phyloP scores from a whole-genome alignment of 2,113 vertebrate species.

The Puma concolor region DNA sequence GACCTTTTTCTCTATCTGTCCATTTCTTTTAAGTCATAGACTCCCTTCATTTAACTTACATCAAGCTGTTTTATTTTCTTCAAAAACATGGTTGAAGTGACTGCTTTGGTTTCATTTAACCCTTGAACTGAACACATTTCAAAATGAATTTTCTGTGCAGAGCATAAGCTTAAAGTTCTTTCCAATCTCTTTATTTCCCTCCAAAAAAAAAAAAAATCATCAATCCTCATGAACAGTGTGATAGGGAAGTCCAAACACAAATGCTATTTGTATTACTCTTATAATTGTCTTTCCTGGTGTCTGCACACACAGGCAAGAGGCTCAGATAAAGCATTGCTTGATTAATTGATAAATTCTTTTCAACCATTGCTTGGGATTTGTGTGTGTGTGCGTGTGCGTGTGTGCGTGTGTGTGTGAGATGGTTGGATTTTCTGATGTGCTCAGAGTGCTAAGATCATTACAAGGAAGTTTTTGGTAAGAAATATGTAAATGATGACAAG shows the following conservation, averaged over 20 bases:
- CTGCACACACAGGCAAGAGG: conserved; percentile 65
- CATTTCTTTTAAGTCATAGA: conserved; percentile 88
- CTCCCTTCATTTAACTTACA: conserved; percentile 87
- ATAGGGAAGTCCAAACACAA: conserved; percentile 77
- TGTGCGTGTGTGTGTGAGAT: not conserved
- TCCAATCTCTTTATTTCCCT: conserved; percentile 77
- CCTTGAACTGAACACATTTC: conserved; percentile 83
- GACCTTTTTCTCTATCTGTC: conserved; percentile 89
- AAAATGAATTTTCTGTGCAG: conserved; percentile 68
- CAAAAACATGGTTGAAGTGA: conserved; percentile 86
- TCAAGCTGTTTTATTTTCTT: conserved; percentile 88
- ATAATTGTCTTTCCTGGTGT: conserved; percentile 68
- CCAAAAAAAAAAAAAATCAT: conserved; percentile 55
- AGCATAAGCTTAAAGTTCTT: conserved; percentile 60
- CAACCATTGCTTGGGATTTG: not conserved
- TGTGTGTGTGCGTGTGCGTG: not conserved
- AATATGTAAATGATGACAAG: conserved; percentile 68
- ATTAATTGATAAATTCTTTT: not conserved
- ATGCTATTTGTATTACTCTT: conserved; percentile 77
- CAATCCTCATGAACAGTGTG: conserved; percentile 75
- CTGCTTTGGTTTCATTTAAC: conserved; percentile 87
- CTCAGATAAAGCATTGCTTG: conserved; percentile 67
- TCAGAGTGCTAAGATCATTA: conserved; percentile 58
- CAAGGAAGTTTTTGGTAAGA: conserved; percentile 78
- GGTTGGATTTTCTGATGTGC: conserved; percentile 52